phyloP scores from a whole-genome alignment of 2,888 invertebrate genomes.

The Colletes collaris region DNA sequence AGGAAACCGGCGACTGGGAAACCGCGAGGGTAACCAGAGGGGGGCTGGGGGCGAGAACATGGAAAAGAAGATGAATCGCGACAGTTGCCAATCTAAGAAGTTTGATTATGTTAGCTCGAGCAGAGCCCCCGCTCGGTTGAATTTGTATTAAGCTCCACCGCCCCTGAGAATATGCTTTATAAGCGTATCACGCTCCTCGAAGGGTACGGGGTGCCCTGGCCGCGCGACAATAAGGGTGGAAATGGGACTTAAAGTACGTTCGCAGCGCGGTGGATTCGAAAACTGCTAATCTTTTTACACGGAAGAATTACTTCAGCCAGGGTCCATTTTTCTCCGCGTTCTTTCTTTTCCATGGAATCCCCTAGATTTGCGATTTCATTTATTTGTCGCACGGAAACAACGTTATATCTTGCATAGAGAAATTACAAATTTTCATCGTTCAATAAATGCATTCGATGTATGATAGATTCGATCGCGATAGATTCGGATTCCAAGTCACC shows the following conservation, averaged over 20 bases:
- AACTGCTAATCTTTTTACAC: constrained; percentile 30
- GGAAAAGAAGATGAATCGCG: constrained; percentile 60
- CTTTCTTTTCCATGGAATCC: background rate
- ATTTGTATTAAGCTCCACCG: constrained; percentile 48
- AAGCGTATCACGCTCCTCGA: constrained; percentile 40
- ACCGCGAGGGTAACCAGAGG: too few relatives aligned
- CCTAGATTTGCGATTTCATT: too few relatives aligned
- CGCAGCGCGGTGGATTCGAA: constrained; percentile 22
- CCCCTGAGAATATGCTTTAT: constrained; percentile 44
- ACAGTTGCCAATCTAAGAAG: constrained; percentile 59
- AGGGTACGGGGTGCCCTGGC: constrained; percentile 2
- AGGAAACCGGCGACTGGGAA: background rate
- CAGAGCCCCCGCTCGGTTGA: constrained; percentile 49
- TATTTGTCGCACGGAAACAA: too few relatives aligned
- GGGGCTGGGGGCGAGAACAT: background rate
- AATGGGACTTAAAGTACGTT: constrained; percentile 20
- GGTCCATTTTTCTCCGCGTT: background rate
- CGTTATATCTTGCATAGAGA: too few relatives aligned
- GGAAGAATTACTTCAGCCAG: background rate
- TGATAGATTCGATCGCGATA: too few relatives aligned
- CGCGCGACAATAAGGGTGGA: constrained; percentile 27
- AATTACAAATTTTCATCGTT: too few relatives aligned
- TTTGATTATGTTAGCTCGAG: constrained; percentile 55
- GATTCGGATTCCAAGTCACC: too few relatives aligned
- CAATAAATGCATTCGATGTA: too few relatives aligned